Evolutionary conservation across 2,888 invertebrate genomes (phyloP).

Genomic region (Xestia sexstrigata): DNA sequence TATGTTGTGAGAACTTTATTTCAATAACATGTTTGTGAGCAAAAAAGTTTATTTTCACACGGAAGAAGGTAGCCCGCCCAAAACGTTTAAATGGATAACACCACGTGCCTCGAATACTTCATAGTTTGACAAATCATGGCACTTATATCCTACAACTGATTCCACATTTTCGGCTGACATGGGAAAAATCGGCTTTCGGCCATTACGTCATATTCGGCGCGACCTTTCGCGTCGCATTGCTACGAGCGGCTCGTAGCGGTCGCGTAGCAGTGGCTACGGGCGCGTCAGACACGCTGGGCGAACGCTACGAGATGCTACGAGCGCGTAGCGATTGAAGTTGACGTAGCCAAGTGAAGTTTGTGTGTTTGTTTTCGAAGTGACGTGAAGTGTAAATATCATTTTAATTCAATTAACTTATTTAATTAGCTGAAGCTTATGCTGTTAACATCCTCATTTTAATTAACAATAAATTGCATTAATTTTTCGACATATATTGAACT

Average conservation of each 20-base stretch:
- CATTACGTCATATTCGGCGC: conserved; percentile 77
- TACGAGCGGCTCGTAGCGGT: conserved; percentile 73
- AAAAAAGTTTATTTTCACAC: conserved; percentile 9
- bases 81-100: conserved; percentile 48
- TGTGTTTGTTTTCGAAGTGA: conserved; percentile 48
- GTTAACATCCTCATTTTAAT: conserved; percentile 12
- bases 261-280: conserved; percentile 86
- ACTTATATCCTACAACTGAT: conserved; percentile 51
- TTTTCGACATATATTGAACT: conserved; percentile 5
- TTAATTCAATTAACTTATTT: background rate
- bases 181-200: conserved; percentile 58
- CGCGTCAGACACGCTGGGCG: conserved; percentile 80
- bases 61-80: background rate
- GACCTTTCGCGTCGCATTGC: conserved; percentile 76
- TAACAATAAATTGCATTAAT: background rate
- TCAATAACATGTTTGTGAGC: conserved; percentile 2
- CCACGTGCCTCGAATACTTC: conserved; percentile 44
- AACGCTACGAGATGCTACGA: conserved; percentile 72
- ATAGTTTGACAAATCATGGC: conserved; percentile 60
- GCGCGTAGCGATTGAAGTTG: conserved; percentile 60
- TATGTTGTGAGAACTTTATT: conserved; percentile 4
- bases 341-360: conserved; percentile 49
- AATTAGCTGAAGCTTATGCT: conserved; percentile 8
- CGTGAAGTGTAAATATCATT: background rate
- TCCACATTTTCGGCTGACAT: conserved; percentile 53